These are phyloP conservation scores for Lucilia cuprina DNA, from an alignment of 1,140 invertebrate species.

Conservation along the genomic window DNA sequence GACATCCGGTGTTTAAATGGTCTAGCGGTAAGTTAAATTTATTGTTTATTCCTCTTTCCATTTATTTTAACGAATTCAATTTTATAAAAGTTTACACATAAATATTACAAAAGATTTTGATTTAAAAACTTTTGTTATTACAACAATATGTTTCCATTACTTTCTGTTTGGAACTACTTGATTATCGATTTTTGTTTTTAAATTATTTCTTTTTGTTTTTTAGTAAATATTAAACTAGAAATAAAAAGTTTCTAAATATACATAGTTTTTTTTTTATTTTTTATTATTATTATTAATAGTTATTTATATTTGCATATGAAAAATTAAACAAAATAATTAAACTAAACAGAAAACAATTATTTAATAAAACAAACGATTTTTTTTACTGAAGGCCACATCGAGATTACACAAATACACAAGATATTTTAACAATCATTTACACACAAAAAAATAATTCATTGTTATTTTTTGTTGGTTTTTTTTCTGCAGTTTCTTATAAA, in stretches of 20 bases:
- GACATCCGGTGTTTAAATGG: neutral
- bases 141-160: neutral
- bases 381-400: constrained; percentile 13
- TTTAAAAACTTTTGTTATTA: constrained; percentile 3
- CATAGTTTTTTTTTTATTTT: neutral
- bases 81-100: constrained; percentile 10
- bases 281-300: neutral
- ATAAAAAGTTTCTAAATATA: neutral
- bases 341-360: neutral
- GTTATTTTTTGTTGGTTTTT: neutral
- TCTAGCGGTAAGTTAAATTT: neutral
- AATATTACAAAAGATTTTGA: constrained; percentile 5
- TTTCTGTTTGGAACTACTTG: neutral
- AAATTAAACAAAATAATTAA: neutral
- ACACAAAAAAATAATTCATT: neutral
- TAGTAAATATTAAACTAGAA: neutral
- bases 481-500: neutral
- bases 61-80: neutral
- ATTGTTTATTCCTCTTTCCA: neutral
- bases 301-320: neutral
- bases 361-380: neutral
- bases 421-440: neutral
- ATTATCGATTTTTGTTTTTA: neutral
- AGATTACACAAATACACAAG: constrained; percentile 17
- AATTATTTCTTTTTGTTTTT: too few species aligned